phyloP scores from a whole-genome alignment of 2,113 vertebrate species.

The Nannobrachium achirus region DNA sequence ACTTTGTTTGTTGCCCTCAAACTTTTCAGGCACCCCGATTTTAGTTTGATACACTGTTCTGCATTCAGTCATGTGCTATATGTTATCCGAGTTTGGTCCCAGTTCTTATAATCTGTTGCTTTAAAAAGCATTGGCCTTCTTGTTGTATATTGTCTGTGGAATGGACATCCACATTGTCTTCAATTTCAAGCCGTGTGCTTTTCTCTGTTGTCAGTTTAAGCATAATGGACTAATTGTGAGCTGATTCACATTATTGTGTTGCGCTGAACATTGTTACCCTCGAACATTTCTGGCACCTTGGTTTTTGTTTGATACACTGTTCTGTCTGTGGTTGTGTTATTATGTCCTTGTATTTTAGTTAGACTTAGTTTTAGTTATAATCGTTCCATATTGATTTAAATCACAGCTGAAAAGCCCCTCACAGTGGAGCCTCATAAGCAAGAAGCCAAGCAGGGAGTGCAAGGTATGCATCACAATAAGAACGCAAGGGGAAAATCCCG shows the following conservation, averaged over 20 bases:
- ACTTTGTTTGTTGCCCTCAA: not conserved
- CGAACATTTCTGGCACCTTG: slow-evolving; percentile 8
- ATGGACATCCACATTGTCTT: not conserved
- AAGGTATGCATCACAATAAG: slow-evolving; percentile 43
- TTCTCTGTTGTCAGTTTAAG: not conserved
- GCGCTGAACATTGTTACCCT: not conserved
- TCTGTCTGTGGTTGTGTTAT: not conserved
- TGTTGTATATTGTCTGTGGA: no score
- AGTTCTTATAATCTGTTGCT: no score
- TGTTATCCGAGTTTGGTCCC: no score
- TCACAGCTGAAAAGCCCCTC: slow-evolving; percentile 34
- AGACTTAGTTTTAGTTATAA: slow-evolving; percentile 4
- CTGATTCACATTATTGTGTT: not conserved
- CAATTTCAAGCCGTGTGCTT: not conserved
- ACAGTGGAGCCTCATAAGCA: slow-evolving; percentile 30
- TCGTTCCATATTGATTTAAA: slow-evolving; percentile 17
- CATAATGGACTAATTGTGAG: not conserved
- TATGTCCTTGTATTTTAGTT: no score
- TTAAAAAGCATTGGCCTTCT: not conserved
- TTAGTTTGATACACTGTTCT: slow-evolving; percentile 11
- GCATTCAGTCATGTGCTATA: not conserved
- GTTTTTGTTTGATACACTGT: slow-evolving; percentile 19
- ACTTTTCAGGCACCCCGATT: slow-evolving; percentile 17
- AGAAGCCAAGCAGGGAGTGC: slow-evolving; percentile 28
- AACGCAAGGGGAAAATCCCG: no score